Conservation (phyloP, 1,140 invertebrate species). For the Dolichoris vasculosae region DNA sequence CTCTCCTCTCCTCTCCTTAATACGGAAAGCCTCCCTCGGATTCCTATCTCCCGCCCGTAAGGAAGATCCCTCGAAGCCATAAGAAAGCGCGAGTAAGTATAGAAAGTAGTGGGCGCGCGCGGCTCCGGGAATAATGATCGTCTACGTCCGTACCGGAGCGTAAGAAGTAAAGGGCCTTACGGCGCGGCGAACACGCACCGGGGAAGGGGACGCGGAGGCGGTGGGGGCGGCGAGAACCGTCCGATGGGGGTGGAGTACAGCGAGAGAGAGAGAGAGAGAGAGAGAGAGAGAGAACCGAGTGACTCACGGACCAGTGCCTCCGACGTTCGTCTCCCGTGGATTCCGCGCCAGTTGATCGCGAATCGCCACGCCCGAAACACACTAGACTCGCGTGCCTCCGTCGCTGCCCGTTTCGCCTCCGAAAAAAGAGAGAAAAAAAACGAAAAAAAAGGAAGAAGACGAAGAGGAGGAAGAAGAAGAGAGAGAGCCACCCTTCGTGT, state of each 20-base stretch:
- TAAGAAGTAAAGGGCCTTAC: constrained; percentile 5
- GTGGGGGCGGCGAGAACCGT: constrained; percentile 47
- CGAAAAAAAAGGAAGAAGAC: neutral
- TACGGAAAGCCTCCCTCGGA: too few relatives aligned
- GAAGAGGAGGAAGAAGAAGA: neutral
- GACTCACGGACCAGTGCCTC: constrained; percentile 68
- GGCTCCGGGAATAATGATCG: neutral
- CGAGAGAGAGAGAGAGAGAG: constrained; percentile 41
- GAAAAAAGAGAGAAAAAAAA: constrained; percentile 28
- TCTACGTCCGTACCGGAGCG: neutral
- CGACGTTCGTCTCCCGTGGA: constrained; percentile 60
- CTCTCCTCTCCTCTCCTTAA: neutral
- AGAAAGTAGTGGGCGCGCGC: constrained; percentile 16
- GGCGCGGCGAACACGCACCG: neutral
- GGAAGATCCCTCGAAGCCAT: neutral
- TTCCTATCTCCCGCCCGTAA: neutral
- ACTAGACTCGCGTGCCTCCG: neutral
- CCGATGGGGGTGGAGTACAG: constrained; percentile 28
- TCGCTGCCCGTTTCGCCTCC: constrained; percentile 10
- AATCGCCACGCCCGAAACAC: constrained; percentile 72
- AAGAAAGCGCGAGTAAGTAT: constrained; percentile 14
- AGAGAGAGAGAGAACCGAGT: constrained; percentile 58
- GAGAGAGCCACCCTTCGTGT: neutral
- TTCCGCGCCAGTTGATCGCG: constrained; percentile 70
- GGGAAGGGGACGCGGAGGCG: constrained; percentile 23